phyloP scores from a whole-genome alignment of 2,888 invertebrate species.

The Acanthosepion pharaonis region DNA sequence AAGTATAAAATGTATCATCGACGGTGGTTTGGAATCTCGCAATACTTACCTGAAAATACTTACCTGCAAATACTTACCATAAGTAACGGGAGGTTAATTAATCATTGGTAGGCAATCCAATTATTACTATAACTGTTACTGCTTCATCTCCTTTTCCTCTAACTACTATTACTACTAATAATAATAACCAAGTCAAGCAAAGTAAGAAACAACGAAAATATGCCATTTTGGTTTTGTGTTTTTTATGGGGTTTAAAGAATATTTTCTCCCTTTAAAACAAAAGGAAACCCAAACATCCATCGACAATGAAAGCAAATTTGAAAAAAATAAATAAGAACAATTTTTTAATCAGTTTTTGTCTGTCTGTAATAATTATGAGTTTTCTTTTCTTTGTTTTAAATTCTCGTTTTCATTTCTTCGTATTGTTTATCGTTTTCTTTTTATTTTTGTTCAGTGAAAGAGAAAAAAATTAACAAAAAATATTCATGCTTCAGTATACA shows the following conservation, averaged over 20 bases:
- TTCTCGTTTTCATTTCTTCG: neutral
- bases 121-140: too few relatives aligned
- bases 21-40: too few relatives aligned
- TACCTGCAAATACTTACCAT: too few relatives aligned
- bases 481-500: neutral
- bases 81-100: too few relatives aligned
- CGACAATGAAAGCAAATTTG: slow-evolving; percentile 23
- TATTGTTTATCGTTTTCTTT: neutral
- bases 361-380: neutral
- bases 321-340: slow-evolving; percentile 33
- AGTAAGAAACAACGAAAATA: neutral
- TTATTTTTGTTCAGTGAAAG: neutral
- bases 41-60: too few relatives aligned
- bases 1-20: too few relatives aligned
- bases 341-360: slow-evolving; percentile 13
- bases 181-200: neutral
- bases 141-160: too few relatives aligned
- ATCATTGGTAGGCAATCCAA: too few relatives aligned
- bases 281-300: neutral
- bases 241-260: neutral
- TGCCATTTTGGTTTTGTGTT: neutral
- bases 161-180: too few relatives aligned
- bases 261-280: neutral
- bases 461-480: slow-evolving; percentile 25
- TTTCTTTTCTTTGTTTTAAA: neutral